Conservation (phyloP, 2,797 vertebrate genomes). For the Megalops cyprinoides region DNA sequence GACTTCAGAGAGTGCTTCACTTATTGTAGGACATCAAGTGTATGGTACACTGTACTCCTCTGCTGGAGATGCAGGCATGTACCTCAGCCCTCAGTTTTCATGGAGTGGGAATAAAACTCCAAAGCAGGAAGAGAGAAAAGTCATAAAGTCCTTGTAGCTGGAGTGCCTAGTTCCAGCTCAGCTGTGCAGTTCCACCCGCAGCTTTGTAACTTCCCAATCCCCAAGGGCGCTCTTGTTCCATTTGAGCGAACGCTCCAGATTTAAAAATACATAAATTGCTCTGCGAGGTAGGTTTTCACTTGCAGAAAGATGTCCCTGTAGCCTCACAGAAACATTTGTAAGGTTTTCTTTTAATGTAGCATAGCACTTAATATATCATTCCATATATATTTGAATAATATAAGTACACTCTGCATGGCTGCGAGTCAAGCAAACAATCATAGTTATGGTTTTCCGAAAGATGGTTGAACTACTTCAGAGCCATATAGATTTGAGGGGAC, state of each 20-base stretch:
- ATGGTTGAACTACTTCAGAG: not conserved
- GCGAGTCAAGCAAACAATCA: not conserved
- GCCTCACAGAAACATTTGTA: slow-evolving; percentile 9
- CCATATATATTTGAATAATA: too few relatives aligned
- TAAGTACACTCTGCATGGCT: not conserved
- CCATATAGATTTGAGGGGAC: not conserved
- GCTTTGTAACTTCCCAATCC: not conserved
- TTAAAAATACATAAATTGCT: slow-evolving; percentile 7
- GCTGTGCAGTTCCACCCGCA: not conserved
- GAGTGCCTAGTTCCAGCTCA: slow-evolving; percentile 1
- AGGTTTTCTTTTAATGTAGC: slow-evolving; percentile 2
- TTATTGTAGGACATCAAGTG: slow-evolving; percentile 4
- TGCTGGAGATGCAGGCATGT: slow-evolving; percentile 11
- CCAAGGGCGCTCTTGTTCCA: slow-evolving; percentile 8
- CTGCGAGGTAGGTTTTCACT: slow-evolving; percentile 2
- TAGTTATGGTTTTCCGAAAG: not conserved
- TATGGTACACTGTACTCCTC: not conserved
- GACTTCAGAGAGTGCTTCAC: slow-evolving; percentile 9
- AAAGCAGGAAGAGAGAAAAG: slow-evolving; percentile 18
- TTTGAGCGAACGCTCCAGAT: not conserved
- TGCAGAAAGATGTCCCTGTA: slow-evolving; percentile 13
- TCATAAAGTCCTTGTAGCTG: slow-evolving; percentile 6
- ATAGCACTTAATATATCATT: too few relatives aligned
- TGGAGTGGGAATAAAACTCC: slow-evolving; percentile 7
- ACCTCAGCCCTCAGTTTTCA: slow-evolving; percentile 14